These are phyloP conservation scores for Antedon mediterranea DNA, from an alignment of 53 echinoderm and acorn worm species.

Conservation along the genomic window DNA sequence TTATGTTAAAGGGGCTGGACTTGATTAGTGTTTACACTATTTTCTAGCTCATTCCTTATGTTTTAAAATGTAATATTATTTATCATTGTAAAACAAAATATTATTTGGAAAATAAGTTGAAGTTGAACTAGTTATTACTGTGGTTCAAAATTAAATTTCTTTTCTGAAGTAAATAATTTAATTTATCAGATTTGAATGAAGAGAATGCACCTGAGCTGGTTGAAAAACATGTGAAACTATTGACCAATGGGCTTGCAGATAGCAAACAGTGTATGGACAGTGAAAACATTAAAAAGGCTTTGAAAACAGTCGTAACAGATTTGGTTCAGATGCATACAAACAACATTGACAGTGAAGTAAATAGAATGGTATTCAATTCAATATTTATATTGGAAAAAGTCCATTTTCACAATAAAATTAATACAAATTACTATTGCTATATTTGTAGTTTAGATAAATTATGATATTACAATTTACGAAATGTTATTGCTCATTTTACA, in stretches of 20 bases:
- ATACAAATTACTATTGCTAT: too few relatives aligned
- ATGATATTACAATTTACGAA: neutral
- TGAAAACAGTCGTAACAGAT: neutral
- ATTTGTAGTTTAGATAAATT: neutral
- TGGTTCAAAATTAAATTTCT: too few relatives aligned
- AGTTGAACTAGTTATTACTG: too few relatives aligned
- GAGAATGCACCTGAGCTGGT: neutral
- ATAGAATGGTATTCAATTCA: too few relatives aligned
- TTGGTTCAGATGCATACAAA: neutral
- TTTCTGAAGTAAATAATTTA: neutral
- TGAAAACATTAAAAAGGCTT: neutral
- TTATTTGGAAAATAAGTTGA: too few relatives aligned
- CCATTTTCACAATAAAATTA: too few relatives aligned
- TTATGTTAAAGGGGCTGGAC: too few relatives aligned
- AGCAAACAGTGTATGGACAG: neutral
- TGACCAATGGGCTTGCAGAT: neutral
- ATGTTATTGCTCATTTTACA: conserved; percentile 6
- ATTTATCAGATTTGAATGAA: neutral
- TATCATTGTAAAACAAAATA: too few relatives aligned
- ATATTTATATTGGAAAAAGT: too few relatives aligned
- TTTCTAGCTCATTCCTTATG: too few relatives aligned
- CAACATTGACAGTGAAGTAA: neutral
- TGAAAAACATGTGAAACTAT: neutral
- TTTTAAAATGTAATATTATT: too few relatives aligned
- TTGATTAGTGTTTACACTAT: too few relatives aligned